phyloP scores from a whole-genome alignment of 2,797 vertebrate genomes.

The Peromyscus eremicus region DNA sequence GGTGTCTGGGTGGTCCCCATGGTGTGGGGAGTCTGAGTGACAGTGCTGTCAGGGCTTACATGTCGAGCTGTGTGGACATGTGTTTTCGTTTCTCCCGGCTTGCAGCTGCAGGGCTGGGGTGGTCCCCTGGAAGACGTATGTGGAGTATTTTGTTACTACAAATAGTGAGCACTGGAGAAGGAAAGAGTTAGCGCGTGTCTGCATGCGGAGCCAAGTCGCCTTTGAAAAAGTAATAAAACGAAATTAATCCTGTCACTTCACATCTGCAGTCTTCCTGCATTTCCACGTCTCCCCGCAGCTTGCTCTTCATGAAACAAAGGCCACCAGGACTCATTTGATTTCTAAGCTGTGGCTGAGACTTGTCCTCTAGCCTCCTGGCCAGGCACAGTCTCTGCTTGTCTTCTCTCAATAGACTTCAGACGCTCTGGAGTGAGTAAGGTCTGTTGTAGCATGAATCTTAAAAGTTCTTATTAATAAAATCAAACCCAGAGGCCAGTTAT shows the following conservation, averaged over 20 bases:
- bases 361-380: neutral
- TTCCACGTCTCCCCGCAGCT: neutral
- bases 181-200: neutral
- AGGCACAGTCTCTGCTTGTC: neutral
- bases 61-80: neutral
- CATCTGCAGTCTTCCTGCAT: neutral
- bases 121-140: slow-evolving; percentile 19
- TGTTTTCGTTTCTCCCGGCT: slow-evolving; percentile 67
- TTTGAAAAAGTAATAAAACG: slow-evolving; percentile 20
- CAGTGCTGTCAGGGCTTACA: neutral
- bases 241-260: slow-evolving; percentile 26
- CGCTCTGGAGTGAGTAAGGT: neutral
- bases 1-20: neutral
- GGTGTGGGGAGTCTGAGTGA: neutral
- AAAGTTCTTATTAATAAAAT: no score
- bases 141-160: slow-evolving; percentile 58
- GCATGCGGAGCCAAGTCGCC: neutral
- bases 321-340: neutral
- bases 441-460: neutral
- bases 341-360: neutral
- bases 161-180: neutral
- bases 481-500: no score
- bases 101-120: neutral
- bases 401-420: slow-evolving; percentile 28
- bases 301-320: neutral